Base-by-base conservation (phyloP, 1,140 invertebrate genomes). In the Myzus persicae region DNA sequence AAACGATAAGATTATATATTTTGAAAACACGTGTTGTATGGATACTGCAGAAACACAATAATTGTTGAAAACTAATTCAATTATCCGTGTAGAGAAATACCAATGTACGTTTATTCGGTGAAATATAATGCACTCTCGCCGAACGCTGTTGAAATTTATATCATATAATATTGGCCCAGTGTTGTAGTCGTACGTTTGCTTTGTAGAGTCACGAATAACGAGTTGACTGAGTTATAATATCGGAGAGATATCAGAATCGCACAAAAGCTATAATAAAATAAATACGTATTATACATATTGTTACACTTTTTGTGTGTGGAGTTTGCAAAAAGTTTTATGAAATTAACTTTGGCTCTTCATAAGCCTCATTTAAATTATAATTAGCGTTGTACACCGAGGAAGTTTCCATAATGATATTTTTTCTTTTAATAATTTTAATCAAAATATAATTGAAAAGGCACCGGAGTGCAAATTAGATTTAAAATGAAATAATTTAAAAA, bases 391-490 rank as follows among this genome's bases (percentile, higher is more conserved):
- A 18, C n/a, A 46, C 31, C 0, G 8, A 36, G 18, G 8, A 88
- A 88, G 85, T 88, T 88, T 88, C 11, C 48, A 26, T 54, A 24
- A 46, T 22, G 2, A 51, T 40, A 51, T 51, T 89, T 51, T 89
- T 89, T 87, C 26, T 87, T n/a, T 38, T 51, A 51, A 51, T 89
- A 22, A 54, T 89, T 89, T 89, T 51, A 89, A 89, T 54, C 36
- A 31, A 54, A 90, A 31, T 59, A 40, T 90, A 59, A 90, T 90
- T 26, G 36, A 54, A 89, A 59, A 90, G 1, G 87, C 87, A 90
- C 11, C n/a, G 22, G 1, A 31, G 46, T 59, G 48, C 11, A 54
- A 54, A 40, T 54, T 40, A 38, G 31, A 40, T 40, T 40, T 48
- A 20, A 54, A 54, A 54, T 54, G 38, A 87, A 18, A 46, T 36